Conservation (phyloP, 2,888 invertebrate genomes). For the Rhingia campestris region DNA sequence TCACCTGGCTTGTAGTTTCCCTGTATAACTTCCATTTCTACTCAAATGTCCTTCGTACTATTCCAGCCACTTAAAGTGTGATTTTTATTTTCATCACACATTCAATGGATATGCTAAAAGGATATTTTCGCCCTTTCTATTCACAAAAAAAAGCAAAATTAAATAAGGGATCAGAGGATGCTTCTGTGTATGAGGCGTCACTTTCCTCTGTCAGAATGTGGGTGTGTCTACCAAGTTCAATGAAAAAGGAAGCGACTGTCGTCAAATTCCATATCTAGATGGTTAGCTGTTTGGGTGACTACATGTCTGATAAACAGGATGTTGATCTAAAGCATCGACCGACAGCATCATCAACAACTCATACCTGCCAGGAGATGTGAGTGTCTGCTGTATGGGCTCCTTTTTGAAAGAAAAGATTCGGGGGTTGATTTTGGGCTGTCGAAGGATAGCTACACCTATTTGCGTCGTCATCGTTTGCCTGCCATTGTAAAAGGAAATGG, state of each 20-base stretch:
- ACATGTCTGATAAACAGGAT: conserved; percentile 66
- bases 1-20: background rate
- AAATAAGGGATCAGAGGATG: conserved; percentile 67
- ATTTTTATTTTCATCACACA: conserved; percentile 70
- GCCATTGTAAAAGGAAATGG: conserved; percentile 31
- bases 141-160: conserved; percentile 38
- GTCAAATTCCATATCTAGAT: conserved; percentile 53
- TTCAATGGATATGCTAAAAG: conserved; percentile 62
- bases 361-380: conserved; percentile 24
- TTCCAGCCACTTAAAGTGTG: conserved; percentile 62
- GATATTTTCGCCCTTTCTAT: conserved; percentile 43
- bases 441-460: conserved; percentile 9
- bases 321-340: conserved; percentile 60
- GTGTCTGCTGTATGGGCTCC: background rate
- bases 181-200: conserved; percentile 47
- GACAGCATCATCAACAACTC: conserved; percentile 48
- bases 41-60: background rate
- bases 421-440: conserved; percentile 35
- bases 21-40: background rate
- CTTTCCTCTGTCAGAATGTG: conserved; percentile 47
- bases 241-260: conserved; percentile 65
- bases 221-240: conserved; percentile 54
- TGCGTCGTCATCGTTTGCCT: conserved; percentile 8
- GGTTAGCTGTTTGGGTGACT: conserved; percentile 35
- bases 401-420: conserved; percentile 37